These are phyloP conservation scores for Dermochelys coriacea DNA, from an alignment of 2,797 vertebrate genomes.

Conservation along the genomic window DNA sequence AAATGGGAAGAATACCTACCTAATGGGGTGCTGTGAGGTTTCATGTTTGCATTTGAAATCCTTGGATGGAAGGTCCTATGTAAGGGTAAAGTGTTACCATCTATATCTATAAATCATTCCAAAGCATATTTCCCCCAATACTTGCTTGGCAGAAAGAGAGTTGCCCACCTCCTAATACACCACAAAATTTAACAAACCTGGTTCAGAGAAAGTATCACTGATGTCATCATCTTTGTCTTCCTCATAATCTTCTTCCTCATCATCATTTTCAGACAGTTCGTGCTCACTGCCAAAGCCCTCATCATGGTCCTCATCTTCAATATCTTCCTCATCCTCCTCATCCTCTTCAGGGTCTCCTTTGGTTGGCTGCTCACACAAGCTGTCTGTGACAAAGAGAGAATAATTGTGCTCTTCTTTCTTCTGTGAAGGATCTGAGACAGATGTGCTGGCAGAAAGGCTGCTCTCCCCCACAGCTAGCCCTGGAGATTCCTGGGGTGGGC, in stretches of 20 bases:
- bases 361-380: constrained; percentile 82
- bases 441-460: constrained; percentile 81
- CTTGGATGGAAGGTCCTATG: background rate
- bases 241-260: constrained; percentile 90
- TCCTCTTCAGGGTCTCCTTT: constrained; percentile 88
- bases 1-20: background rate
- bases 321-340: constrained; percentile 90
- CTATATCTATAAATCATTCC: background rate
- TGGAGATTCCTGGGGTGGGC: constrained; percentile 76
- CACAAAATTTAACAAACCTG: constrained; percentile 83
- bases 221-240: constrained; percentile 90
- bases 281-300: constrained; percentile 98
- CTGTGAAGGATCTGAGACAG: constrained; percentile 85
- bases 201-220: constrained; percentile 98
- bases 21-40: background rate
- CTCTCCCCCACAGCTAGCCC: constrained; percentile 74
- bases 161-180: background rate
- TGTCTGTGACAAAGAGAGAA: constrained; percentile 94
- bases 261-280: constrained; percentile 94
- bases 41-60: background rate
- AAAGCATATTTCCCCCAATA: background rate
- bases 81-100: background rate
- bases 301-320: constrained; percentile 88
- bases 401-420: constrained; percentile 99
- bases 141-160: background rate